Conservation (phyloP, 1,140 invertebrate genomes). For the Sycophaga agraensis region DNA sequence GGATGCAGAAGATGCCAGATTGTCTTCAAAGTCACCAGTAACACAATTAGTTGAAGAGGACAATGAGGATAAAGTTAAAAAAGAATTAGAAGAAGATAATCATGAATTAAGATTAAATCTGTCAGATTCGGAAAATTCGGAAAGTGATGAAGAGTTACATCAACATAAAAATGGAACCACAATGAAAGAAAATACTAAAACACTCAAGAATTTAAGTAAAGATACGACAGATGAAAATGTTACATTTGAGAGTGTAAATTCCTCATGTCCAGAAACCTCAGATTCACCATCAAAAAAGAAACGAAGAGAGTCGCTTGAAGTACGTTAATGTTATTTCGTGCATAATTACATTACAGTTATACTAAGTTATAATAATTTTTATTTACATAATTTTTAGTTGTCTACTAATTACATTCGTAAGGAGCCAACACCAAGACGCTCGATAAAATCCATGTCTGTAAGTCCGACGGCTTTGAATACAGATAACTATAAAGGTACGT, state of each 20-base stretch:
- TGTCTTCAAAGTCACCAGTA: background rate
- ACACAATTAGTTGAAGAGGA: background rate
- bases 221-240: background rate
- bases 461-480: too few relatives aligned
- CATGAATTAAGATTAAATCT: slow-evolving; percentile 35
- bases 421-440: background rate
- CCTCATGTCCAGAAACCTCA: too few relatives aligned
- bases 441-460: slow-evolving; percentile 5
- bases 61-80: background rate
- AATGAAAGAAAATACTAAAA: background rate
- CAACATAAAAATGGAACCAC: background rate
- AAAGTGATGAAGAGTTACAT: background rate
- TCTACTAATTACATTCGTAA: too few relatives aligned
- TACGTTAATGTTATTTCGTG: too few relatives aligned
- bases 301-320: too few relatives aligned
- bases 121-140: slow-evolving; percentile 28
- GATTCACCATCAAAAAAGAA: too few relatives aligned
- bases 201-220: too few relatives aligned
- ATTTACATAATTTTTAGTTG: too few relatives aligned
- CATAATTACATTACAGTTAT: too few relatives aligned
- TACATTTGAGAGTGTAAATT: too few relatives aligned
- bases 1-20: background rate
- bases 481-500: too few relatives aligned
- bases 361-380: too few relatives aligned
- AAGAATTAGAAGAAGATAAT: slow-evolving; percentile 10